A percentile compares a stretch with the other conserved stretches of the same genome.
Conservation (phyloP, 2,888 invertebrate species). For the Ophraella communa region DNA sequence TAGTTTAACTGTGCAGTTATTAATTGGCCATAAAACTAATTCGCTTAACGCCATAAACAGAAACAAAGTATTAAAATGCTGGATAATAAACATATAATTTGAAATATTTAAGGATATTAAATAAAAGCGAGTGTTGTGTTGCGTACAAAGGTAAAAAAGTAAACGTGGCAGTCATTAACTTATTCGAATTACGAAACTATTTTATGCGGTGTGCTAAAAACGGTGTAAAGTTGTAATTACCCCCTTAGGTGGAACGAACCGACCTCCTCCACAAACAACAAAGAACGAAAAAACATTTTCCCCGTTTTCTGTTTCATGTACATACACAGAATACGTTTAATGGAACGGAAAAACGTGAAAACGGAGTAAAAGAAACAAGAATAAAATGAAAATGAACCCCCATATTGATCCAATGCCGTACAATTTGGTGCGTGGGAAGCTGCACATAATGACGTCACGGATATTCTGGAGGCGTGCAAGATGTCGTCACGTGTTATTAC, state of each 20-base stretch:
- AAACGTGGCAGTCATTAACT: neutral
- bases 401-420: slow-evolving; percentile 8
- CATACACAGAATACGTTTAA: neutral
- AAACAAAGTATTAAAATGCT: no score
- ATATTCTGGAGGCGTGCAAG: slow-evolving; percentile 1
- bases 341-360: neutral
- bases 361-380: slow-evolving; percentile 1
- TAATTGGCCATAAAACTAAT: no score
- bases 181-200: neutral
- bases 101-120: no score
- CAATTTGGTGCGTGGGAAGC: slow-evolving; percentile 5
- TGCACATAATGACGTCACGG: slow-evolving; percentile 5
- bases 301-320: neutral
- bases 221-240: neutral
- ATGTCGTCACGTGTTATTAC: neutral
- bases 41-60: no score
- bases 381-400: neutral
- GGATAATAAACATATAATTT: neutral
- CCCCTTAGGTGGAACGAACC: neutral
- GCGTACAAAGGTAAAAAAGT: neutral
- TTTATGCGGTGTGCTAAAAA: neutral
- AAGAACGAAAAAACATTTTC: neutral
- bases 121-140: neutral
- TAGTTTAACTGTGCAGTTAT: no score
- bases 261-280: neutral